Evolutionary conservation across 2,113 vertebrate genomes (phyloP), one percentile per base, ranked within the genome.

Genomic region (Jaculus jaculus): DNA sequence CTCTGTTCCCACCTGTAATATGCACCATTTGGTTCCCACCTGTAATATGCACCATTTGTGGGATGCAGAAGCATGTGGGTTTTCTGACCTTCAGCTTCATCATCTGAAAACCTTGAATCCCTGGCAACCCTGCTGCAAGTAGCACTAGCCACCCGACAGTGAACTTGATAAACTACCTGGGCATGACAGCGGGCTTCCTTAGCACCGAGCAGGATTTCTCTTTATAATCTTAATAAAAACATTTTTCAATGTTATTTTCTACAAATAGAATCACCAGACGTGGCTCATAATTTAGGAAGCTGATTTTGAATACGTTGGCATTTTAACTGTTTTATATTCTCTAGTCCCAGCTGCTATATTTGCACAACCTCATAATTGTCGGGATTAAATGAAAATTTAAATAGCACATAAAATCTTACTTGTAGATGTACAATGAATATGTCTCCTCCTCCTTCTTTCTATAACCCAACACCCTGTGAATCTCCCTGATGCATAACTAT

Each of bases 211-310:
- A 72, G 61, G 63, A 74, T 18, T 93, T 73, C 82, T 79, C 63
- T 39, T 71, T 81, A 20, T 93, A 90, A 93, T 92, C 79, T 92
- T 83, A 91, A 92, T 74, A 87, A 77, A 69, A 77, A 81, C 68
- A 11, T 37, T 69, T 87, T 80, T 83, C 82, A 90, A 77, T 65
- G 61, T 83, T 90, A 90, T 66, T 77, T 74, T 80, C 97, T 84
- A 60, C 94, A 96, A 97, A 93, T 96, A 95, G 94, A 95, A 87
- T 79, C 88, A 95, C 90, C 97, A 96, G 94, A 97, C 87, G 75
- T 84, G 74, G 79, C 28, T 96, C 80, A 96, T 58, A 95, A 92
- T 93, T 96, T 93, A 80, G 86, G 90, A 93, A 96, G 79, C 74
- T 65, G 75, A 81, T 87, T 96, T 90, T 88, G 72, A 94, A 91